These are phyloP conservation scores for Plestiodon gilberti DNA, from an alignment of 2,113 vertebrate species.

Conservation along the genomic window DNA sequence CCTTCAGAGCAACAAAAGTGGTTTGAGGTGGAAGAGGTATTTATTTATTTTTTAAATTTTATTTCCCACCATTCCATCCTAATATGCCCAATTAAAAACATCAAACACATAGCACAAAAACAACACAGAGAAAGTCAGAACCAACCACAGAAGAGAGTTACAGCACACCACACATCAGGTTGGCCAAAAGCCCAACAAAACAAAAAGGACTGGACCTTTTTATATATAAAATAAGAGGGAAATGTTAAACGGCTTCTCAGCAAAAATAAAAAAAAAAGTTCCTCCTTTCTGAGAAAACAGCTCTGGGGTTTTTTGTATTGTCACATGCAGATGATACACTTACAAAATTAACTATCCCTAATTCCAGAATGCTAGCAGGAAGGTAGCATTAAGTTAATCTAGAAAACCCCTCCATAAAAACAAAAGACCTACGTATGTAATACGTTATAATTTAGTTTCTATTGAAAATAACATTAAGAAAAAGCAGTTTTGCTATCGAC, in stretches of 20 bases:
- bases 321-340: too few relatives aligned
- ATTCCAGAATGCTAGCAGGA: not conserved
- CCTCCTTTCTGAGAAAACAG: not conserved
- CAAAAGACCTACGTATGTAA: not conserved
- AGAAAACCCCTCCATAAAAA: not conserved
- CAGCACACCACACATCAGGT: too few relatives aligned
- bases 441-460: not conserved
- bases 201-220: too few relatives aligned
- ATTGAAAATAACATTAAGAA: not conserved
- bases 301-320: not conserved
- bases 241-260: slow-evolving; percentile 13
- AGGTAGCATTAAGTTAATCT: not conserved
- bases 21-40: not conserved
- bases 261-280: slow-evolving; percentile 8
- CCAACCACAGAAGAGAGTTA: too few relatives aligned
- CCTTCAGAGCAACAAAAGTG: not conserved
- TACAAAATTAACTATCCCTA: not conserved
- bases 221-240: not conserved
- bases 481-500: too few relatives aligned
- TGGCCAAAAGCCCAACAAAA: too few relatives aligned
- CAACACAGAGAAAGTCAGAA: too few relatives aligned
- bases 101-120: too few relatives aligned
- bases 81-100: too few relatives aligned
- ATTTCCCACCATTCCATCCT: too few relatives aligned
- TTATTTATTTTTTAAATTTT: too few relatives aligned